These are phyloP conservation scores for Galerucella calmariensis DNA, from an alignment of 2,888 invertebrate species.

Conservation along the genomic window DNA sequence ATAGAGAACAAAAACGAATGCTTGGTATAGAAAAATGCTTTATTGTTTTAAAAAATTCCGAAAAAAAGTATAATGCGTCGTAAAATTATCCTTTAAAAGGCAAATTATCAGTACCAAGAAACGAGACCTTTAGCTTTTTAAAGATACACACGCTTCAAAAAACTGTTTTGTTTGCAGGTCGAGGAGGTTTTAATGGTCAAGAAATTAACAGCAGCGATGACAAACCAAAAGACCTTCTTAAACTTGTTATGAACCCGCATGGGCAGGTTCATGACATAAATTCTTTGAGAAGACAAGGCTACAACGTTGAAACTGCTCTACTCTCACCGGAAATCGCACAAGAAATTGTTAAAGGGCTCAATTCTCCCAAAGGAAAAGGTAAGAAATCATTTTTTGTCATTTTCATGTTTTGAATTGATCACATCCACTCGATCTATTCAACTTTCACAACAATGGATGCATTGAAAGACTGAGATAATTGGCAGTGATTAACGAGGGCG, in stretches of 20 bases:
- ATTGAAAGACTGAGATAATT: no score
- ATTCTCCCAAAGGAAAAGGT: conserved; percentile 84
- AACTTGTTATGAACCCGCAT: conserved; percentile 81
- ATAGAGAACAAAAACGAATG: no score
- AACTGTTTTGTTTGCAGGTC: conserved; percentile 40
- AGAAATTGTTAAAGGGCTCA: conserved; percentile 82
- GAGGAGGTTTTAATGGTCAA: conserved; percentile 45
- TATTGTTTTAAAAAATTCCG: no score
- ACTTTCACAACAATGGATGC: neutral
- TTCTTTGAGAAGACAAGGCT: conserved; percentile 73
- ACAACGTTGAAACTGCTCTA: conserved; percentile 71
- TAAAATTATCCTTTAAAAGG: no score
- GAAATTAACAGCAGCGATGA: conserved; percentile 44
- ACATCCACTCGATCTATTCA: no score
- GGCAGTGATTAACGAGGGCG: no score
- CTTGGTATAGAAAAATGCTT: no score
- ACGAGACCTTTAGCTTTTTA: neutral
- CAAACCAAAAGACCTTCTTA: conserved; percentile 69
- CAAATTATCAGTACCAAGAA: no score
- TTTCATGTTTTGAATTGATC: neutral
- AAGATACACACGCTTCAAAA: neutral
- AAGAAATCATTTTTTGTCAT: conserved; percentile 46
- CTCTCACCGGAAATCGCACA: conserved; percentile 79
- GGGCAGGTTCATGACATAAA: conserved; percentile 78
- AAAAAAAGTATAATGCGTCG: no score